Evolutionary conservation across 30 jellyfish, hydroid and myxozoan genomes (phyloP), one percentile per base, ranked within the genome.

Genomic region (Aurelia sp.): DNA sequence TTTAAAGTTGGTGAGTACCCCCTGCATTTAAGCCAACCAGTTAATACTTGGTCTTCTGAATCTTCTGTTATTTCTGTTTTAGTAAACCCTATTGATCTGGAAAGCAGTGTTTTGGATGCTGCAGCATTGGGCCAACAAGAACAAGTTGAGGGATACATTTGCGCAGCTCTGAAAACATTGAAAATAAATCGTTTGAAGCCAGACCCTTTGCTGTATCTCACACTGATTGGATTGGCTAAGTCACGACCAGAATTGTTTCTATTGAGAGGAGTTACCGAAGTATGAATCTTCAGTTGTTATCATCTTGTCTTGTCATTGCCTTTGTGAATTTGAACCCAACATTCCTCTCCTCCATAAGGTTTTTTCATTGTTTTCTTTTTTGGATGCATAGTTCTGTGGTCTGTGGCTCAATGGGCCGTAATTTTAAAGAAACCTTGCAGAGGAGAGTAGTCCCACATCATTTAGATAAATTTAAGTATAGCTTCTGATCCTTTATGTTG

Each of bases 181-280:
- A 90, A 86, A 63, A 18, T 76, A 51, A 95, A 90, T 67, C 68
- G 97, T 23, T 41, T 95, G 73, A 95, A 95, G 82, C 99, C 99
- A 18, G 99, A 95, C 81, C 97, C 99, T 12, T 55, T 79, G 90
- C 65, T 93, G 53, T 93, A 93, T 67, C 94, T 93, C 59, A 31
- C 98, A 62, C 20, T 93, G 53, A 70, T 86, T 66, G 88, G 94
- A 52, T 64, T 95, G 62, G 97, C 96, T 4, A 95, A 95, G 63
- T 37, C 85, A 4, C 82, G 85, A 30, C 99, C 99, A 19, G 91
- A 73, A 13, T 12, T 95, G n/a, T 85, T 95, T 75, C 75, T 79
- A 11, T 82, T 89, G 4, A 85, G 87, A 53, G 88, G 66, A 17
- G 90, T 95, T 9, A 96, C 91, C 3, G 98, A 95, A 96, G 99